Evolutionary conservation across 2,888 invertebrate species (phyloP).

Genomic region (Rhagium mordax): DNA sequence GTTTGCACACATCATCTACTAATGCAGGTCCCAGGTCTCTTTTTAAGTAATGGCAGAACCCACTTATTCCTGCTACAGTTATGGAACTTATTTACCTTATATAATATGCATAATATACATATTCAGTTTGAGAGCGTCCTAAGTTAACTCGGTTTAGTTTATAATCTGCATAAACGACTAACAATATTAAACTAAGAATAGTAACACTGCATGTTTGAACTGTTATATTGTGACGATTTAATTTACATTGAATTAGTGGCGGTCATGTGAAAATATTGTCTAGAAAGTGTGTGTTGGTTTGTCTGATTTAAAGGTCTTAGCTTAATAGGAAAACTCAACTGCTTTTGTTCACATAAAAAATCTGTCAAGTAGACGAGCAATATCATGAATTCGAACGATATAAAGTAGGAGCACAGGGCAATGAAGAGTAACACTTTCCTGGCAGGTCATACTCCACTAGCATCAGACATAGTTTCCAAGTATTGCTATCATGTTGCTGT

Average conservation of each 20-base stretch:
- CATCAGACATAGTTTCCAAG: neutral
- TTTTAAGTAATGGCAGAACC: no score
- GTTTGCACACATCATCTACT: no score
- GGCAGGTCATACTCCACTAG: neutral
- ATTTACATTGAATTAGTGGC: constrained; percentile 8
- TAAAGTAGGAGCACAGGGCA: neutral
- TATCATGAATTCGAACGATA: neutral
- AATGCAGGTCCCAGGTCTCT: no score
- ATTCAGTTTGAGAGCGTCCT: constrained; percentile 2
- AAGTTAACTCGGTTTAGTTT: neutral
- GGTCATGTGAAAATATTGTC: neutral
- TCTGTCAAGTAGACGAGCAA: neutral
- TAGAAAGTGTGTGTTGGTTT: no score
- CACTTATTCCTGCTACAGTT: neutral
- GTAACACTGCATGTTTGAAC: constrained; percentile 18
- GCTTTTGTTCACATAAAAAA: neutral
- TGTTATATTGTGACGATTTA: constrained; percentile 21
- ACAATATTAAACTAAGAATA: no score
- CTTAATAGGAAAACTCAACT: no score
- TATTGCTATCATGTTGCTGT: neutral
- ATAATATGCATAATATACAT: neutral
- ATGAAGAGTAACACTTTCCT: neutral
- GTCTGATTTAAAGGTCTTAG: no score
- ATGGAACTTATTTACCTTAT: neutral
- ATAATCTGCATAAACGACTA: constrained; percentile 9